Percentiles rank a stretch among this genome's conserved stretches.
Conservation (phyloP, 2,797 vertebrate species). For the Lagodon rhomboides region DNA sequence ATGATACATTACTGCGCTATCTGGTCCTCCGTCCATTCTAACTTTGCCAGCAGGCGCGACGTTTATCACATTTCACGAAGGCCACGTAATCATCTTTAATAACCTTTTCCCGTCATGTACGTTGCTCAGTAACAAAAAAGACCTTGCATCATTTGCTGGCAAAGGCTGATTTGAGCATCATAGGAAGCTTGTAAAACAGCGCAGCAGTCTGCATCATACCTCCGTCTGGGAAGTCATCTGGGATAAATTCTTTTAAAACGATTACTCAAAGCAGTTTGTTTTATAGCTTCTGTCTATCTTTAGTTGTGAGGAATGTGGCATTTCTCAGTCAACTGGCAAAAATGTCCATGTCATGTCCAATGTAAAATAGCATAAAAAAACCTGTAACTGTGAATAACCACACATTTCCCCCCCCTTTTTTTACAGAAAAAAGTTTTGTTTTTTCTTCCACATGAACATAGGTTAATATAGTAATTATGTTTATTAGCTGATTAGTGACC, state of each 20-base stretch:
- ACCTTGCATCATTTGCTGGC: background rate
- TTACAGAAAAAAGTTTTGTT: no score
- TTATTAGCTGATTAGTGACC: no score
- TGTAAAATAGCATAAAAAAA: no score
- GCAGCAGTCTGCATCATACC: conserved; percentile 14
- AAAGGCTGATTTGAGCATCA: background rate
- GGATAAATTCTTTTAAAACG: conserved; percentile 19
- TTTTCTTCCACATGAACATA: no score
- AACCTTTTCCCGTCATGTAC: conserved; percentile 8
- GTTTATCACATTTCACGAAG: conserved; percentile 8
- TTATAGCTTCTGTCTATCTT: conserved; percentile 18
- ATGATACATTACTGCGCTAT: conserved; percentile 27
- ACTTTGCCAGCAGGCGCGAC: conserved; percentile 13
- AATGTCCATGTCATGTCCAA: background rate
- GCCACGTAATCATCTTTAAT: background rate
- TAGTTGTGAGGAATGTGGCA: background rate
- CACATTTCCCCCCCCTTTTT: no score
- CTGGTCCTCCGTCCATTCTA: conserved; percentile 3
- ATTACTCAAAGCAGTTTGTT: conserved; percentile 23
- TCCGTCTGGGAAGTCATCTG: conserved; percentile 35
- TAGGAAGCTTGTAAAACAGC: conserved; percentile 21
- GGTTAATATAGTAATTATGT: no score
- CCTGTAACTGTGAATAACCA: no score
- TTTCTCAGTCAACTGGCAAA: conserved; percentile 6
- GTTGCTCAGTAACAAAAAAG: conserved; percentile 6